Evolutionary conservation across 2,797 vertebrate species (phyloP).

Genomic region (Alcedo quadribrachys): DNA sequence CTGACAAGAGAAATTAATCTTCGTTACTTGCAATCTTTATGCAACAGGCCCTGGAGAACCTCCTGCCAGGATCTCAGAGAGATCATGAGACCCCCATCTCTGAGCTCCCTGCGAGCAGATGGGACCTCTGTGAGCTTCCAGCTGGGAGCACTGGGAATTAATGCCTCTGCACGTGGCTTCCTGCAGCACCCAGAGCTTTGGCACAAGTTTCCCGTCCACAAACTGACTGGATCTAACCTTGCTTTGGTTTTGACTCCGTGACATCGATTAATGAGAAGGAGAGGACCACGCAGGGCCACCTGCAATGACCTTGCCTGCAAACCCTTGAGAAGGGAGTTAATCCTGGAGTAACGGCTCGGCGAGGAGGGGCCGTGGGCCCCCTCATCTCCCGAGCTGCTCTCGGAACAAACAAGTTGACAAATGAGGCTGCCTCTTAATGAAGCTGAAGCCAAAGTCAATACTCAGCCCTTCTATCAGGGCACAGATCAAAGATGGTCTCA

Average conservation of each 20-base stretch:
- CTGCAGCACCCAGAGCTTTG: neutral
- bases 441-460: constrained; percentile 58
- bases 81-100: neutral
- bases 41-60: neutral
- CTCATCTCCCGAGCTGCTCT: neutral
- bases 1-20: neutral
- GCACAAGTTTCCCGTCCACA: neutral
- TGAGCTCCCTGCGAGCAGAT: accelerated
- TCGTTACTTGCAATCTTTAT: neutral
- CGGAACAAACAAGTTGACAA: constrained; percentile 64
- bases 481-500: constrained; percentile 55
- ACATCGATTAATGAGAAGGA: constrained; percentile 27
- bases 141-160: neutral
- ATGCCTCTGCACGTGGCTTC: accelerated
- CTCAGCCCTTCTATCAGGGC: constrained; percentile 51
- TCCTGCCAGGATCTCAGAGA: neutral
- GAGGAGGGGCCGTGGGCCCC: neutral
- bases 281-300: neutral
- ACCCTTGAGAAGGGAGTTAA: constrained; percentile 19
- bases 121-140: neutral
- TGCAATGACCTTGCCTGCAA: constrained; percentile 29
- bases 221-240: neutral
- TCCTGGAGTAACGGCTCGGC: neutral
- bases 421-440: constrained; percentile 64
- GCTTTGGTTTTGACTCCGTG: neutral